Conservation (phyloP, 2,888 invertebrate genomes). For the Eugnorisma glareosa region DNA sequence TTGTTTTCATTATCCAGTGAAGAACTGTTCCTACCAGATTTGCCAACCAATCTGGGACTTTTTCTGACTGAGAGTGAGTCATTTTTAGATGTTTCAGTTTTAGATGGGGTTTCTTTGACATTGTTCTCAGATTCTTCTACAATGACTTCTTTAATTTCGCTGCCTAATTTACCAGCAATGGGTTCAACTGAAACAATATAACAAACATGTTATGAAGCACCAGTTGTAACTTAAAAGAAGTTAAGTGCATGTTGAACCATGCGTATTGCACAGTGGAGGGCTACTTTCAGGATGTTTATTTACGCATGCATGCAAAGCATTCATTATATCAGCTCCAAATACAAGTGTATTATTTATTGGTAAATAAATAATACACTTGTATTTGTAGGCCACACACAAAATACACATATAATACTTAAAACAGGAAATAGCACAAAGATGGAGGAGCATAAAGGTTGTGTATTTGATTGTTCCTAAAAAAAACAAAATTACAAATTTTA, state of each 20-base stretch:
- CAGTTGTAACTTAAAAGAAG: background rate
- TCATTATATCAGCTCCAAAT: background rate
- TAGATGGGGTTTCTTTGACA: constrained; percentile 69
- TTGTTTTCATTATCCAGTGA: constrained; percentile 57
- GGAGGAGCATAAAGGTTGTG: background rate
- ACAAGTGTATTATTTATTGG: background rate
- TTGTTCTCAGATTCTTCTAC: constrained; percentile 74
- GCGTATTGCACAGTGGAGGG: background rate
- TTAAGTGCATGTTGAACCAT: background rate
- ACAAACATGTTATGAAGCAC: constrained; percentile 27
- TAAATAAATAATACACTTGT: no score
- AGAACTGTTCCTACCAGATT: constrained; percentile 66
- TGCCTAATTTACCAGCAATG: constrained; percentile 63
- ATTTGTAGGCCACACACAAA: no score
- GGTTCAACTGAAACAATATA: constrained; percentile 70
- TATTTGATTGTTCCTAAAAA: background rate
- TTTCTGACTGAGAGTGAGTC: constrained; percentile 64
- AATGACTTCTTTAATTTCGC: constrained; percentile 71
- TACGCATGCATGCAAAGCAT: background rate
- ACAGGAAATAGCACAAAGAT: background rate
- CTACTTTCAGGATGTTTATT: background rate
- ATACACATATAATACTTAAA: background rate
- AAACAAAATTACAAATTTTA: background rate
- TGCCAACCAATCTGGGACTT: constrained; percentile 72
- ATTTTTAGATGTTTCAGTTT: constrained; percentile 51